Percentiles rank a stretch among this genome's conserved stretches.
These are phyloP conservation scores for Terrapene triunguis DNA, from an alignment of 2,113 vertebrate species.

Conservation along the genomic window DNA sequence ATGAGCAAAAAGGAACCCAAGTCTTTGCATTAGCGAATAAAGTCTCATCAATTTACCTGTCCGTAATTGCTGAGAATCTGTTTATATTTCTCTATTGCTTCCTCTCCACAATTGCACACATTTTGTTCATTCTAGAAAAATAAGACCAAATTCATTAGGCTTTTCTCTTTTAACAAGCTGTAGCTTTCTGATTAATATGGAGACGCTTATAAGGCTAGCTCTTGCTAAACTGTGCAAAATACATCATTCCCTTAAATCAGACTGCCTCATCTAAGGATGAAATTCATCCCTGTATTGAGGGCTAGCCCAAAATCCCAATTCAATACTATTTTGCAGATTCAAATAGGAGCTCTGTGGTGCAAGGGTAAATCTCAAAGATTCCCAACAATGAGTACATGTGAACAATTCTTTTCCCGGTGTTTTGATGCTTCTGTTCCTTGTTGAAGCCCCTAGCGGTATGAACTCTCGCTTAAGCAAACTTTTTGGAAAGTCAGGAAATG, in stretches of 20 bases:
- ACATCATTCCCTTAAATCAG: not conserved
- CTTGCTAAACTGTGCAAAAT: not conserved
- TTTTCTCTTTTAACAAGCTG: not conserved
- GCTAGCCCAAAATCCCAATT: not conserved
- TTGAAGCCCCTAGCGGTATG: not conserved
- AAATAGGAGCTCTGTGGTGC: rapidly evolving
- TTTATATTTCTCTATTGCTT: conserved; percentile 62
- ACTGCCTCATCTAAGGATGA: not conserved
- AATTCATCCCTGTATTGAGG: rapidly evolving
- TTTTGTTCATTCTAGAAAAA: conserved; percentile 44
- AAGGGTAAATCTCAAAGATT: not conserved
- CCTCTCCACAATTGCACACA: conserved; percentile 64
- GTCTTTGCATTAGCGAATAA: rapidly evolving
- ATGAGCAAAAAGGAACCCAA: rapidly evolving
- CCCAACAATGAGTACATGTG: rapidly evolving
- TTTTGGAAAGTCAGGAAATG: rapidly evolving
- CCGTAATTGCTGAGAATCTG: conserved; percentile 71
- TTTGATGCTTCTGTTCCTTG: not conserved
- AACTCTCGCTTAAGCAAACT: not conserved
- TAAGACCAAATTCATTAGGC: not conserved
- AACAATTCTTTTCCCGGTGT: not conserved
- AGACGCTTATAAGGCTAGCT: not conserved
- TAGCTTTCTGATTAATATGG: not conserved
- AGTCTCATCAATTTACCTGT: conserved; percentile 55
- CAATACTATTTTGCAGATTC: not conserved